A percentile compares a stretch with the other conserved stretches of the same genome.
Conservation (phyloP, 2,113 vertebrate genomes). For the Hippocampus abdominalis region DNA sequence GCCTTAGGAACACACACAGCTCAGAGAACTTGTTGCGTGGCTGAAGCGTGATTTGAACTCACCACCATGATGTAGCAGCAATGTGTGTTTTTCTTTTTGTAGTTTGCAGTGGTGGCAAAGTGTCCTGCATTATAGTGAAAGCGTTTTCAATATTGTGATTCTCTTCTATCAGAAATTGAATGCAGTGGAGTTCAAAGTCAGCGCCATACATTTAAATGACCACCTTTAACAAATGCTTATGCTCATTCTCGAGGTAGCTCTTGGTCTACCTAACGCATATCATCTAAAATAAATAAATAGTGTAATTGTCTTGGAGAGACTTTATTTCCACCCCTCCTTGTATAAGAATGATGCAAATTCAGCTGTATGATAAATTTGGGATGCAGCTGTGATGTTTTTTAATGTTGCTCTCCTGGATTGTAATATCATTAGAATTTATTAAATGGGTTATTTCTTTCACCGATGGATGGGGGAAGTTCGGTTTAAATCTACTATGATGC, state of each 20-base stretch:
- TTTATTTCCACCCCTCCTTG: not conserved
- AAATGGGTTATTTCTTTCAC: not conserved
- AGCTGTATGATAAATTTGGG: not conserved
- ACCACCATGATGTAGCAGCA: too few relatives aligned
- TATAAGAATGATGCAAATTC: slow-evolving; percentile 2
- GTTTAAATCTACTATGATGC: not conserved
- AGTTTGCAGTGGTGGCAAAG: not conserved
- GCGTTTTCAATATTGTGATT: not conserved
- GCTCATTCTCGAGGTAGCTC: not conserved
- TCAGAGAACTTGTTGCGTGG: too few relatives aligned
- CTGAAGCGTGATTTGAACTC: too few relatives aligned
- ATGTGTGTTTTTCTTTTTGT: not conserved
- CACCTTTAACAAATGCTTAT: not conserved
- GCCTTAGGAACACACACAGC: too few relatives aligned
- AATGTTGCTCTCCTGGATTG: not conserved
- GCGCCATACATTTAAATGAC: too few relatives aligned
- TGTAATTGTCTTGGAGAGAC: not conserved
- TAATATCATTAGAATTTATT: not conserved
- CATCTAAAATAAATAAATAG: not conserved
- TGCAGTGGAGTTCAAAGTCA: too few relatives aligned
- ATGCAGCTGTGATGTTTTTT: not conserved
- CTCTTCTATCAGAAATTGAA: not conserved
- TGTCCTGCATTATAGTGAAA: not conserved
- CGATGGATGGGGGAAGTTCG: not conserved
- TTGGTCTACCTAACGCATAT: not conserved